Base-by-base conservation (phyloP, 2,113 vertebrate species). In the Toxotes chatareus region DNA sequence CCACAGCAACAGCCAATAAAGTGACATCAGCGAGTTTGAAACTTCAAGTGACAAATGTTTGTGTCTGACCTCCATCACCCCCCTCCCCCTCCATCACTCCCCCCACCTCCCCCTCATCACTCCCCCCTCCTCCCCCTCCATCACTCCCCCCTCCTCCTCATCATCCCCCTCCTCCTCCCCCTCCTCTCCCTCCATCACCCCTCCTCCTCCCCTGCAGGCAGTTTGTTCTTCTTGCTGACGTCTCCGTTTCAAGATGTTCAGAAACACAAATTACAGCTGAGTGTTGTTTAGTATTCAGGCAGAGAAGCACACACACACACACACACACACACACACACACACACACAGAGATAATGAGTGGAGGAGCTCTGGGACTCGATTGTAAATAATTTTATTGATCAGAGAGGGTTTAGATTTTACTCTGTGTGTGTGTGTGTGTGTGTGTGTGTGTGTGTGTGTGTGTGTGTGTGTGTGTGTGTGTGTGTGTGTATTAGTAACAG, bases 261-360 rank as follows among this genome's bases (percentile, higher is more conserved):
- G n/a, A 1, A 27, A 21, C 68, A 64, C 59, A 66, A 72, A 65
- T 65, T 27, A 65, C 17, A 55, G 5, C 59, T 40, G 53, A 80
- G 61, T 73, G 62, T 8, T 73, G 61, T 51, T 80, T 51, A 66
- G 55, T 51, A 73, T 68, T 68, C 63, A 51, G 42, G 42, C 42
- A 68, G 7, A 27, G 47, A 12, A 53, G 17, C 32, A 51, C 17
- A 16, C 49, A 51, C 16, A 21, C 17, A 17, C 49, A 51, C 49
- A 51, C 19, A 51, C 49, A 51, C 49, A 51, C 49, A 51, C 47
- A 51, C 47, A 51, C 47, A 51, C 49, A 51, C 19, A 51, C 49
- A 51, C 49, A 51, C 49, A 51, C 49, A 21, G 1, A 46, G 12
- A 46, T 16, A 14, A 16, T 4, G 12, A 16, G 12, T 14, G 44